Percentiles rank a stretch among this genome's conserved stretches.
phyloP scores from a whole-genome alignment of 1,140 invertebrate genomes.

The Tetramorium parvispinum region DNA sequence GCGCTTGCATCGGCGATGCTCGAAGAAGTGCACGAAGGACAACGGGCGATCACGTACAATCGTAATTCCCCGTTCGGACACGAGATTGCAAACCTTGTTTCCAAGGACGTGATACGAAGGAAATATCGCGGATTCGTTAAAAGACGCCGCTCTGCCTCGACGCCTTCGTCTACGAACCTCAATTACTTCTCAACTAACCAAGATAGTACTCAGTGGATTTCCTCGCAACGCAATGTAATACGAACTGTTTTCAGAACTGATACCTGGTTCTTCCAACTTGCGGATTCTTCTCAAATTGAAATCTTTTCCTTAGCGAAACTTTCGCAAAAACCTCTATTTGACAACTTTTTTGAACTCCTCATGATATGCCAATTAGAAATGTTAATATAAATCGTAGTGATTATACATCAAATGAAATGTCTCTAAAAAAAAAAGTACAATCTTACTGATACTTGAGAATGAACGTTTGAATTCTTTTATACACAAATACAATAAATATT shows the following conservation, averaged over 20 bases:
- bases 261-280: background rate
- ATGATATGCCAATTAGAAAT: background rate
- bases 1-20: constrained; percentile 9
- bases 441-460: background rate
- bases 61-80: constrained; percentile 36
- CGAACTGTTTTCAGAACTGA: background rate
- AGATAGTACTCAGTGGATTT: background rate
- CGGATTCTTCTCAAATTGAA: background rate
- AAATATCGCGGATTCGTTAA: constrained; percentile 53
- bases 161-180: background rate
- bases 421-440: background rate
- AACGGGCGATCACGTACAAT: constrained; percentile 38
- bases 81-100: constrained; percentile 35
- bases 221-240: constrained; percentile 3
- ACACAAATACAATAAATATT: no score
- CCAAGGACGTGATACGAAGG: constrained; percentile 44
- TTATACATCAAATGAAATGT: background rate
- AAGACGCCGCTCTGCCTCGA: background rate
- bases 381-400: background rate
- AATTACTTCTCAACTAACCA: constrained; percentile 12
- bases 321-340: background rate
- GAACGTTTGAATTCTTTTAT: no score
- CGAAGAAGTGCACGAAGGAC: constrained; percentile 47
- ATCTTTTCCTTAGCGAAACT: background rate
- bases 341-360: background rate